Base-by-base conservation (phyloP, 1,140 invertebrate genomes). In the Drosophila leontia region DNA sequence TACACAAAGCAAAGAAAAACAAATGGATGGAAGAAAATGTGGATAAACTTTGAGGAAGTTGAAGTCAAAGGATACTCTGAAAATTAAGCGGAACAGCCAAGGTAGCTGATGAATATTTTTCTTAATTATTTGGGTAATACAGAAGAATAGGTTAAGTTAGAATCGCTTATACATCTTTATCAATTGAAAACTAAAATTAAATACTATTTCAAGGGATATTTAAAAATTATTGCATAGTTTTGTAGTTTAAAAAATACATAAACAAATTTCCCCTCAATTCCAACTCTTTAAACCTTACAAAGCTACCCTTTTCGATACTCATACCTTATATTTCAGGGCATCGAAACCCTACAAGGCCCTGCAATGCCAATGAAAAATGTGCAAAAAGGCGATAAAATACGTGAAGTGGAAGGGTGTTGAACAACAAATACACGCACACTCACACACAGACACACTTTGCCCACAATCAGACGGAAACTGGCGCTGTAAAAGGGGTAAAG, bases 351-450 rank as follows among this genome's bases (percentile, higher is more conserved):
- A 35, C 1, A 29, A 51, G 26, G 32, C 45, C 23, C 13, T 42
- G 44, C 32, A 63, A 44, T 60, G 75, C 35, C 45, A 29, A 37
- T 71, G 75, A 78, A 71, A 78, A 78, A 64, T 78, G 67, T 72
- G 75, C 42, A 56, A 59, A 78, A 64, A 70, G 32, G 42, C 75
- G 65, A 78, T 78, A 78, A 78, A 78, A 71, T 55, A 58, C 51
- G 47, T 59, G 56, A 17, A 58, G 44, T 45, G 35, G 26, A 17
- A 15, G 32, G 50, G 34, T 15, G 51, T 19, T 3, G 23, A 39
- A 67, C 35, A 53, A 69, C 15, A 48, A 67, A 39, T 60, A 32
- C 12, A 57, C 48, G 41, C 26, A 29, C 35, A 34, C 11, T 37
- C 9, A 11, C 48, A 47, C 56, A 53, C 26, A 42, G 29, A 29